Conservation (phyloP, 1,140 invertebrate species). For the Caerostris darwini region DNA sequence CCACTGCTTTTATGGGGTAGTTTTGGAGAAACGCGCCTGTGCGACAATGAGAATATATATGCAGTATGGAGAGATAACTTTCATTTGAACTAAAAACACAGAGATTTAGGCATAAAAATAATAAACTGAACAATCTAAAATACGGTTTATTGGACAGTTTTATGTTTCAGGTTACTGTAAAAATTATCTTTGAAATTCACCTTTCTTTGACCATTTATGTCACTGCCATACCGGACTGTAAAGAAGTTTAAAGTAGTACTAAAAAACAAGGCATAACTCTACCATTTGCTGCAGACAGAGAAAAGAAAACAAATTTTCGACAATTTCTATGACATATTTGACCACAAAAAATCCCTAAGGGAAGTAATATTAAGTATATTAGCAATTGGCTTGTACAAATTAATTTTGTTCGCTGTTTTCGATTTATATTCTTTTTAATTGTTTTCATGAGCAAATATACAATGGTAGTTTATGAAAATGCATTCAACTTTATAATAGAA, state of each 20-base stretch:
- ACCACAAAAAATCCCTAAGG: too few relatives aligned
- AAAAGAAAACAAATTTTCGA: too few relatives aligned
- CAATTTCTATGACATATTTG: too few relatives aligned
- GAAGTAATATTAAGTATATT: too few relatives aligned
- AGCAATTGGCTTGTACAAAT: too few relatives aligned
- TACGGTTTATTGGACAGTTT: constrained; percentile 38
- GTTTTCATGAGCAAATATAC: too few relatives aligned
- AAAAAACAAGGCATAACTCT: not conserved
- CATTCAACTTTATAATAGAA: too few relatives aligned
- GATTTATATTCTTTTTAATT: too few relatives aligned
- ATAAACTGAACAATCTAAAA: constrained; percentile 16
- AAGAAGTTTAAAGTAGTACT: not conserved
- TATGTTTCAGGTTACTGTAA: constrained; percentile 3
- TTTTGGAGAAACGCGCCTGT: not conserved
- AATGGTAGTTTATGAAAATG: too few relatives aligned
- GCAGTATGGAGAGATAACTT: constrained; percentile 21
- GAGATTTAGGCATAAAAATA: constrained; percentile 12
- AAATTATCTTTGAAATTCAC: constrained; percentile 8
- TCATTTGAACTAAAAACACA: constrained; percentile 24
- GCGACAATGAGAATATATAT: constrained; percentile 22
- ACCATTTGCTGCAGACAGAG: too few relatives aligned
- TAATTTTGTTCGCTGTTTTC: too few relatives aligned
- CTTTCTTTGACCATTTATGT: constrained; percentile 7
- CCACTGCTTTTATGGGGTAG: constrained; percentile 24
- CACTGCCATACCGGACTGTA: not conserved